Base-by-base conservation (phyloP, 2,888 invertebrate species). In the Eustalomyia histrio region DNA sequence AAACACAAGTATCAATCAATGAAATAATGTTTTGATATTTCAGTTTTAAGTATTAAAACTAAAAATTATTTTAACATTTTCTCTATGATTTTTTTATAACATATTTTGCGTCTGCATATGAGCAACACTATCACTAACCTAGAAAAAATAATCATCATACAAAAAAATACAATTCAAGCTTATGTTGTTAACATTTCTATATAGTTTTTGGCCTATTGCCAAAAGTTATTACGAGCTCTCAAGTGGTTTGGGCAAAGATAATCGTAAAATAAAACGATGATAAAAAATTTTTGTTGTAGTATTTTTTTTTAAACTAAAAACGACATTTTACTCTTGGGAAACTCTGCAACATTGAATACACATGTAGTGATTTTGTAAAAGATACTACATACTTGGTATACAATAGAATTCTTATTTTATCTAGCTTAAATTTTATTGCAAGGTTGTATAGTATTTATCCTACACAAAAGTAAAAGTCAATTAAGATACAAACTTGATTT, bases 161-260 rank as follows among this genome's bases (percentile, higher is more conserved):
- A 14, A 47, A 47, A 47, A 47, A 47, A n/a, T 47, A 6, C n/a
- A n/a, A 47, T 47, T 47, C 43, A 47, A 47, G 43, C 21, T 53
- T 21, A 21, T 21, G 18, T 21, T 53, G 18, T 53, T 53, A 21
- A 21, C 24, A 6, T 17, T 57, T 57, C 8, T 8, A 0, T 57
- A 64, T 7, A 3, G 35, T 47, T 63, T 75, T 64, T 80, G 80
- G 80, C 67, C 43, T 63, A 63, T 73, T 58, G 80, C 80, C 80
- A 80, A 76, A 80, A 80, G 35, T 63, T 71, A 67, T 64, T 73
- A 72, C 50, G 21, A 67, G 43, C 35, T 58, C 58, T 61, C 58
- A 64, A 64, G 57, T 71, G 55, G 60, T 65, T 72, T 72, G 52
- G 53, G 65, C 52, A 53, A 65, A 61, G 55, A 72, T 67, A 47